These are phyloP conservation scores for Ginglymostoma cirratum DNA, from an alignment of 2,113 vertebrate species.

Conservation along the genomic window DNA sequence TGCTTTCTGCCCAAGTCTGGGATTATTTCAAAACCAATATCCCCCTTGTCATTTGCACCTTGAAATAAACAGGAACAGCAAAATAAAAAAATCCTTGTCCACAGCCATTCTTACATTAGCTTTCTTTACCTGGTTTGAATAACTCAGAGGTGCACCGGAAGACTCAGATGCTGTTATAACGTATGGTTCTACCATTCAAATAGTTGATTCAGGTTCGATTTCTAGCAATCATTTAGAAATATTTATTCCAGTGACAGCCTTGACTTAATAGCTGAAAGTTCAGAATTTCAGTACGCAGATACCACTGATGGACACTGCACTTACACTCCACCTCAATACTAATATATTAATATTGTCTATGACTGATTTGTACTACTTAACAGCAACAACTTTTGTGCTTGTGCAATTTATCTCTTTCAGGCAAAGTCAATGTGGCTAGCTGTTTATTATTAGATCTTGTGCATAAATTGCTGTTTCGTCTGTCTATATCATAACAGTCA, in stretches of 20 bases:
- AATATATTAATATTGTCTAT: not conserved
- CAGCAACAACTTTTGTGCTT: not conserved
- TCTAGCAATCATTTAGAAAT: not conserved
- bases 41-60: not conserved
- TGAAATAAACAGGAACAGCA: not conserved
- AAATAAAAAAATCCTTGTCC: not conserved
- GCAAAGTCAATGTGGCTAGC: not conserved
- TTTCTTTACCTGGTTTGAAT: not conserved
- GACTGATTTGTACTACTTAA: not conserved
- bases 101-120: not conserved
- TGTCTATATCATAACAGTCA: not conserved
- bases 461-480: not conserved
- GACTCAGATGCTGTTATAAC: not conserved
- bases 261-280: not conserved
- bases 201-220: not conserved
- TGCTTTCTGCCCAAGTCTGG: not conserved
- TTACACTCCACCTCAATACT: not conserved
- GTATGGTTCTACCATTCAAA: not conserved
- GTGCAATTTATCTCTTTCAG: not conserved
- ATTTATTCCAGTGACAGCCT: not conserved
- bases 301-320: not conserved
- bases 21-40: not conserved
- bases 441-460: not conserved
- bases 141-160: not conserved
- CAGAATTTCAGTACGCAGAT: not conserved